These are phyloP conservation scores for Scomber japonicus DNA, from an alignment of 2,113 vertebrate species.

Conservation along the genomic window DNA sequence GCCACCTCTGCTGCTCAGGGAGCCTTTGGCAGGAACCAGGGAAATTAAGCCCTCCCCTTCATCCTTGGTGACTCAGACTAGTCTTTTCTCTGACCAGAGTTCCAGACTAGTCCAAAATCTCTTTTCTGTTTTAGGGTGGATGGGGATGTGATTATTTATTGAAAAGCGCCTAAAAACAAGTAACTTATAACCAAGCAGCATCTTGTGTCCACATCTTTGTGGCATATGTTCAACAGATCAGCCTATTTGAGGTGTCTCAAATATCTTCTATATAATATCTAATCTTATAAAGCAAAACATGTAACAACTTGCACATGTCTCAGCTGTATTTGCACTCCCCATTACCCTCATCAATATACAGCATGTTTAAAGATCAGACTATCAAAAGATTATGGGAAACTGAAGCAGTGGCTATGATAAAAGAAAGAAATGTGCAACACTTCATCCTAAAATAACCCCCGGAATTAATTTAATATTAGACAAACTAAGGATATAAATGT, in stretches of 20 bases:
- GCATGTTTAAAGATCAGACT: neutral
- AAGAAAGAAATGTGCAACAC: neutral
- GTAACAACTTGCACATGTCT: slow-evolving; percentile 6
- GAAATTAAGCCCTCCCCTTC: slow-evolving; percentile 30
- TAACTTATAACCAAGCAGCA: neutral
- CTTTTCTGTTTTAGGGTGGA: neutral
- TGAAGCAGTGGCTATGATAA: neutral
- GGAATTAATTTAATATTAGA: neutral
- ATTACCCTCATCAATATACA: neutral
- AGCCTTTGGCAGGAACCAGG: slow-evolving; percentile 86
- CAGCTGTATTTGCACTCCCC: neutral
- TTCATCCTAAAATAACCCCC: neutral
- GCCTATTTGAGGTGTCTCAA: neutral
- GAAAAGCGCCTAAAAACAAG: slow-evolving; percentile 1
- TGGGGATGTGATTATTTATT: slow-evolving; percentile 33
- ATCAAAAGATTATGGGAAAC: neutral
- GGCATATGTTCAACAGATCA: slow-evolving; percentile 4
- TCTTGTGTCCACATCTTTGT: neutral
- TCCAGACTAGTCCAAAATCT: neutral
- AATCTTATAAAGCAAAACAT: neutral
- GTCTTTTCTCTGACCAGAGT: slow-evolving; percentile 32
- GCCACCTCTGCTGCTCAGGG: slow-evolving; percentile 88
- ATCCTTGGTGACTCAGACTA: slow-evolving; percentile 21
- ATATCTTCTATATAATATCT: too few species aligned
- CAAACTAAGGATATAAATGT: neutral